These are phyloP conservation scores for Mayetiola destructor DNA, from an alignment of 2,888 invertebrate species.

Conservation along the genomic window DNA sequence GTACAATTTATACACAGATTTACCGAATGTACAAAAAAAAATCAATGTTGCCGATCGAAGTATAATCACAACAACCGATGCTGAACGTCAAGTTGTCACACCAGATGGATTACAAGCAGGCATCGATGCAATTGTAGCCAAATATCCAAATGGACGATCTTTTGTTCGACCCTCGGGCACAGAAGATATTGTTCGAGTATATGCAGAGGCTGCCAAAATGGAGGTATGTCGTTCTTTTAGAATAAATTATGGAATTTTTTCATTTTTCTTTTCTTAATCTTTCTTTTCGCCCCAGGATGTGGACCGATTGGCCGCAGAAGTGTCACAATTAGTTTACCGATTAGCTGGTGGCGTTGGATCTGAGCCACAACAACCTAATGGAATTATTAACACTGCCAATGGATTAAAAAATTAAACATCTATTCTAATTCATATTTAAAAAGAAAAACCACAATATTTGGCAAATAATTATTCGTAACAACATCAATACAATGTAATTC, in stretches of 20 bases:
- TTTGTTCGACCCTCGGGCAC: constrained; percentile 96
- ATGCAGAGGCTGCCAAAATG: constrained; percentile 79
- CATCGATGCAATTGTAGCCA: constrained; percentile 55
- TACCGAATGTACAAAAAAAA: constrained; percentile 79
- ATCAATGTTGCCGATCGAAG: constrained; percentile 77
- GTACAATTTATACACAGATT: constrained; percentile 66
- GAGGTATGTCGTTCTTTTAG: constrained; percentile 32
- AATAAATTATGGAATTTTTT: constrained; percentile 13
- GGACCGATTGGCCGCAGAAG: constrained; percentile 57
- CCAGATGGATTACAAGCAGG: constrained; percentile 72
- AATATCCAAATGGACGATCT: constrained; percentile 58
- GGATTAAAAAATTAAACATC: not conserved
- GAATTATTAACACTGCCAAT: not conserved
- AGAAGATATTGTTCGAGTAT: constrained; percentile 90
- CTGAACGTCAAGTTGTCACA: constrained; percentile 64
- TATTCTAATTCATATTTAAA: not conserved
- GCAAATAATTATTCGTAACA: no score
- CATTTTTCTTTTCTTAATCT: constrained; percentile 20
- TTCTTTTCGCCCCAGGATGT: constrained; percentile 36
- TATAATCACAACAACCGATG: constrained; percentile 72
- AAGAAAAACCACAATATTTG: no score
- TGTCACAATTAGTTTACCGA: constrained; percentile 59
- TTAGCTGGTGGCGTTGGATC: constrained; percentile 67
- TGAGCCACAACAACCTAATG: constrained; percentile 33
- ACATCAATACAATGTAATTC: no score